These are phyloP conservation scores for Theonella swinhoei DNA, from an alignment of 37 sponge, comb jelly and placozoan genomes.

Conservation along the genomic window DNA sequence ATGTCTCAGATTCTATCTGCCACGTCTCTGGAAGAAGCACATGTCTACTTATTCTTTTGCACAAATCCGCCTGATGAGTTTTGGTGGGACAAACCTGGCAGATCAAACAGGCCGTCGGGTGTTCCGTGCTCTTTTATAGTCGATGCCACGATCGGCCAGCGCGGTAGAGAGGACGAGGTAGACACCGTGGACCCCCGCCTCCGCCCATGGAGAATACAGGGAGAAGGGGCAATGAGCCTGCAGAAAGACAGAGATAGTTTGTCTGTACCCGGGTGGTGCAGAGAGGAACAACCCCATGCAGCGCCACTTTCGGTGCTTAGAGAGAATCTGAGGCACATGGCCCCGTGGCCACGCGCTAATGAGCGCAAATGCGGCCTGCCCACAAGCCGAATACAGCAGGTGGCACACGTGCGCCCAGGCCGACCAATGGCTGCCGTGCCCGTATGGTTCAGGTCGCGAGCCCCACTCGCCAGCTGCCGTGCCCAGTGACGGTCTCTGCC, in stretches of 20 bases:
- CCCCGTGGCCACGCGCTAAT: too few relatives aligned
- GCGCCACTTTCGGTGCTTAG: too few relatives aligned
- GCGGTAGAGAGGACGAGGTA: background rate
- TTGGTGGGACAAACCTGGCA: background rate
- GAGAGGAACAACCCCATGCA: too few relatives aligned
- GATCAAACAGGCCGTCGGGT: background rate
- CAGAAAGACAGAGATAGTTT: background rate
- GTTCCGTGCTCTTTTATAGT: background rate
- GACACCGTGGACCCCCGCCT: background rate
- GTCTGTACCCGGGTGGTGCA: background rate
- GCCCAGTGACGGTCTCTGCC: too few relatives aligned
- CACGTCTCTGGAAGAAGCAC: constrained; percentile 1
- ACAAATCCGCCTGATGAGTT: background rate
- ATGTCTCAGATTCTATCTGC: background rate
- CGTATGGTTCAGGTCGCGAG: too few relatives aligned
- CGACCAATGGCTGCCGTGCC: too few relatives aligned
- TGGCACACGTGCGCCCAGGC: too few relatives aligned
- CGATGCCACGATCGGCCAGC: background rate
- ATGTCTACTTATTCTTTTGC: background rate
- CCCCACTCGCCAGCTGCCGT: too few relatives aligned
- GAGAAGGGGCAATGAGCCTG: background rate
- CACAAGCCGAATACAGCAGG: too few relatives aligned
- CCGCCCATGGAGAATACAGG: background rate
- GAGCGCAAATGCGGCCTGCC: too few relatives aligned
- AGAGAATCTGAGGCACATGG: too few relatives aligned